Conservation (phyloP, 2,888 invertebrate genomes). For the Brenthis hecate region DNA sequence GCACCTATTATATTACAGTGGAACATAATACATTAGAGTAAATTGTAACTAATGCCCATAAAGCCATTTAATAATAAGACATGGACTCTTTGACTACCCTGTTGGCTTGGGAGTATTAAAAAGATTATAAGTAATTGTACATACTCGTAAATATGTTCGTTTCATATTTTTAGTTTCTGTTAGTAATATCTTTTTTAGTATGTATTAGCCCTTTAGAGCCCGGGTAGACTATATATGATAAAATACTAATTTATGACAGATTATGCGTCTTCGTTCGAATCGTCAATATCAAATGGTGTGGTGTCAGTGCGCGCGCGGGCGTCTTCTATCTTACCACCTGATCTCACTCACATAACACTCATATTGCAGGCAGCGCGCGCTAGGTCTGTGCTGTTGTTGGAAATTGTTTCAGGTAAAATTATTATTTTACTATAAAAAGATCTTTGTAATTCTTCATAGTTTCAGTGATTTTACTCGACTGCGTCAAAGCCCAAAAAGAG, state of each 20-base stretch:
- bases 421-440: too few species aligned
- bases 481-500: too few species aligned
- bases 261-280: conserved; percentile 24
- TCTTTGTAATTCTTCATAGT: too few species aligned
- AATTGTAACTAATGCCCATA: neutral
- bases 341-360: conserved; percentile 49
- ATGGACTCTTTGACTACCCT: too few species aligned
- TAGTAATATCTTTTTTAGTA: neutral
- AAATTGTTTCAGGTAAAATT: neutral
- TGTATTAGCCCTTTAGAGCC: neutral
- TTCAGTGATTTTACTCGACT: too few species aligned
- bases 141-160: too few species aligned
- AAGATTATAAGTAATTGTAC: too few species aligned
- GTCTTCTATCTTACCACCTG: conserved; percentile 47
- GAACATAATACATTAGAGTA: neutral
- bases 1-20: neutral
- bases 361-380: conserved; percentile 53
- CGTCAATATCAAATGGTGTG: conserved; percentile 43
- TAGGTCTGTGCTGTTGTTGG: conserved; percentile 52
- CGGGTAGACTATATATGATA: too few species aligned
- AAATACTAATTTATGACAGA: neutral
- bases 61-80: too few species aligned
- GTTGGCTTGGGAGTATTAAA: too few species aligned
- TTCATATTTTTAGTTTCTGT: neutral
- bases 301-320: conserved; percentile 49